Evolutionary conservation across 2,888 invertebrate species (phyloP).

Genomic region (Xestia rhomboidea): DNA sequence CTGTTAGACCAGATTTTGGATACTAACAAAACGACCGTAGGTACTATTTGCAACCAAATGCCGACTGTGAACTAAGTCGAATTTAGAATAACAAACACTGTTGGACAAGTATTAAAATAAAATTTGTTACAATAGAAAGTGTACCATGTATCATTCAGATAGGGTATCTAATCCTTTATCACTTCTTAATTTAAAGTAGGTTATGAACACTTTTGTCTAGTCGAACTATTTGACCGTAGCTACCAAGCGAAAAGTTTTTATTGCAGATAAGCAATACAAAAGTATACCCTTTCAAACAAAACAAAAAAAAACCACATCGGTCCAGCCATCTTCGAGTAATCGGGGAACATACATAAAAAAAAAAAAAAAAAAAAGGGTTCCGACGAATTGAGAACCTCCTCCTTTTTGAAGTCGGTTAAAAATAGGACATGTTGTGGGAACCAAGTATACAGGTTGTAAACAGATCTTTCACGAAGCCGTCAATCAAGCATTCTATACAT

Average conservation of each 20-base stretch:
- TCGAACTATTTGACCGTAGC: too few species aligned
- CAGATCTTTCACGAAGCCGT: too few species aligned
- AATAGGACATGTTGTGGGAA: background rate
- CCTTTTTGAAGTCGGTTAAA: too few species aligned
- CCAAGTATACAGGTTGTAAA: too few species aligned
- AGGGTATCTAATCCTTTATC: background rate
- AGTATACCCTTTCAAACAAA: too few species aligned
- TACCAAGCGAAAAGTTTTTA: background rate
- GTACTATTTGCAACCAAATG: background rate
- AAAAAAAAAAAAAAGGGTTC: too few species aligned
- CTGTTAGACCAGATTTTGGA: background rate
- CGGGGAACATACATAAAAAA: too few species aligned
- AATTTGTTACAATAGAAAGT: conserved; percentile 10
- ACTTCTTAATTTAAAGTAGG: background rate
- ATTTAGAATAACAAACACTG: conserved; percentile 10
- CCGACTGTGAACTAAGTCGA: background rate
- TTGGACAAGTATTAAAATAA: background rate
- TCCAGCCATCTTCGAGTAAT: too few species aligned
- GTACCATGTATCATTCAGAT: background rate
- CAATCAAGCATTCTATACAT: too few species aligned
- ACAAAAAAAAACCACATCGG: too few species aligned
- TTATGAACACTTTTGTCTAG: background rate
- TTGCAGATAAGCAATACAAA: background rate
- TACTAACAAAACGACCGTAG: background rate
- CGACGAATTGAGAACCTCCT: too few species aligned